Conservation (phyloP, 1,140 invertebrate species). For the Vollenhovia emeryi region DNA sequence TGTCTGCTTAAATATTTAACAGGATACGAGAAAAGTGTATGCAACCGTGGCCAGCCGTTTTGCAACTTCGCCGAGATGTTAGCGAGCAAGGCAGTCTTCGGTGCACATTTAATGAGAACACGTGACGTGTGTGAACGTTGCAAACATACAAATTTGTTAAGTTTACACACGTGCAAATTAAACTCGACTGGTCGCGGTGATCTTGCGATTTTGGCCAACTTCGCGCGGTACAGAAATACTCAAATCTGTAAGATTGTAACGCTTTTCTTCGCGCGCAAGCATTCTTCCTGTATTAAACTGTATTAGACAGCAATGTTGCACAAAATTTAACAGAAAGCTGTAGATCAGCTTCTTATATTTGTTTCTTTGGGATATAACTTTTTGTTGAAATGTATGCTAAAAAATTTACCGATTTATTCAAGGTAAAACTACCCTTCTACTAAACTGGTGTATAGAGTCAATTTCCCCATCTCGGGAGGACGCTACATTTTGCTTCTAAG, state of each 20-base stretch:
- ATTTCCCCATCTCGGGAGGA: neutral
- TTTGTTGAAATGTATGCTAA: neutral
- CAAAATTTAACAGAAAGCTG: too few relatives aligned
- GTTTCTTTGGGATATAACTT: too few relatives aligned
- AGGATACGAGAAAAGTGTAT: neutral
- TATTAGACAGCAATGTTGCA: too few relatives aligned
- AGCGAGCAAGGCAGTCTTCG: neutral
- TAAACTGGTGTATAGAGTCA: constrained; percentile 5
- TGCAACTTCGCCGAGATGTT: neutral
- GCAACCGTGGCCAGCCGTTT: neutral
- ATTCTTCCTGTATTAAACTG: too few relatives aligned
- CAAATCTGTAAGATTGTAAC: too few relatives aligned
- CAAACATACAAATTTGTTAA: neutral
- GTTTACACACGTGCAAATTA: neutral
- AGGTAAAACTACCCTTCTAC: neutral
- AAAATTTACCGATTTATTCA: neutral
- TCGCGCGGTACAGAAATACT: too few relatives aligned
- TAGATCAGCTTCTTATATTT: neutral
- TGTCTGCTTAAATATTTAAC: constrained; percentile 68
- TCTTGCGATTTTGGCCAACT: neutral
- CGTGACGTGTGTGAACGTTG: neutral
- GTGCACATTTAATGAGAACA: neutral
- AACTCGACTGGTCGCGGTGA: neutral
- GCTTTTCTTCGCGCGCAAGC: too few relatives aligned
- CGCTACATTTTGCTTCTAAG: constrained; percentile 24